Evolutionary conservation across 2,888 invertebrate genomes (phyloP), one percentile per base, ranked within the genome.

Genomic region (Diaperis boleti): DNA sequence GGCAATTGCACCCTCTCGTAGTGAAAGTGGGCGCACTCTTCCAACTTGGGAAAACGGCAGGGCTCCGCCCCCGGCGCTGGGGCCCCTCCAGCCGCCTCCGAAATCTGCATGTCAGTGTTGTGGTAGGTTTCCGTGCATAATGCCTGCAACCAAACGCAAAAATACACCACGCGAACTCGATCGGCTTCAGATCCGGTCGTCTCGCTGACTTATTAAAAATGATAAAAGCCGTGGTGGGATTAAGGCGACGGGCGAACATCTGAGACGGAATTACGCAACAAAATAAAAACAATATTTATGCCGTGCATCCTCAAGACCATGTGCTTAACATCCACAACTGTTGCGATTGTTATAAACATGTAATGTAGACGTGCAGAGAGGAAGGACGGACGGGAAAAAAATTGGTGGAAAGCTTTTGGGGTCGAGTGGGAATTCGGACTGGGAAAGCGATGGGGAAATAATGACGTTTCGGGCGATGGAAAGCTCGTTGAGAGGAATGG

Each of bases 11-110:
- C 96, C 69, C 93, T 87, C 78, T 98, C 97, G 83, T 98, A 98
- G 83, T 98, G 98, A 83, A 98, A 98, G 81, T 98, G 98, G 3
- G 97, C 97, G 83, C 98, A 98, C 79, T 98, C 97, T 81, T 96
- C 96, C 65, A 98, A 86, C 78, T 92, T 92, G 52, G 93, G 94
- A 83, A 94, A 94, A 56, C 91, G 85, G 70, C 89, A 87, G 45
- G 82, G 79, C 66, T 82, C 82, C 44, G 74, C 71, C 57, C 76
- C 78, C 59, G 73, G 69, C 47, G 75, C 74, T 42, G 75, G 75
- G 59, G 70, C 74, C 49, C 76, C 78, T 10, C 74, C 76, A 35
- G 75, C 78, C 69, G 76, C 76, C 71, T 79, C 79, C 74, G 80
- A 79, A 64, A 81, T 80, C 72, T 79, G 81, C 80, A 80, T 81